These are phyloP conservation scores for Periplaneta americana DNA, from an alignment of 1,140 invertebrate species.

Conservation along the genomic window DNA sequence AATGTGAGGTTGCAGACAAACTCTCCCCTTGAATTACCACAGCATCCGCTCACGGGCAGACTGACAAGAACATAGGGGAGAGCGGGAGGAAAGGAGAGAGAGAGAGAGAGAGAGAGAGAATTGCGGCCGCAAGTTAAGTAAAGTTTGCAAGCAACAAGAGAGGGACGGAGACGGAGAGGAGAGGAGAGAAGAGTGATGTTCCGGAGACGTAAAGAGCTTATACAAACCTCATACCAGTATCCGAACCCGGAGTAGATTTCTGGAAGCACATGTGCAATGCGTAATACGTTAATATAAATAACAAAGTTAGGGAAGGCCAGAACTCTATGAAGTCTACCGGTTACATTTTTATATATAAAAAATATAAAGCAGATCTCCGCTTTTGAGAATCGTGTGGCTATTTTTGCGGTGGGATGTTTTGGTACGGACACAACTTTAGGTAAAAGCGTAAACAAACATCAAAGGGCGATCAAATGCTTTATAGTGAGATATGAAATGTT, in stretches of 20 bases:
- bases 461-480: background rate
- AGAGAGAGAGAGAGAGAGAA: background rate
- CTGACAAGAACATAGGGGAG: background rate
- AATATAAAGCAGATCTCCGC: background rate
- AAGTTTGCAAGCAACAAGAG: background rate
- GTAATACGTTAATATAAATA: background rate
- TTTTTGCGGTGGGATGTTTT: background rate
- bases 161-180: background rate
- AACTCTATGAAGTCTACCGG: background rate
- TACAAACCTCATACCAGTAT: background rate
- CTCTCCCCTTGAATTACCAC: background rate
- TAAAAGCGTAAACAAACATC: background rate
- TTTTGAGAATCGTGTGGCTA: background rate
- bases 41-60: background rate
- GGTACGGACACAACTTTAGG: background rate
- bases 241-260: background rate
- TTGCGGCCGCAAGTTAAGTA: background rate
- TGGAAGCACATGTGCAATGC: background rate
- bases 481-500: background rate
- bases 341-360: background rate
- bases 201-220: background rate
- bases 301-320: background rate
- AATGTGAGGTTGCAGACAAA: background rate
- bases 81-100: background rate
- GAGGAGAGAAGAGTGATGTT: background rate